phyloP scores from a whole-genome alignment of 2,113 vertebrate species.

The Martes martes region DNA sequence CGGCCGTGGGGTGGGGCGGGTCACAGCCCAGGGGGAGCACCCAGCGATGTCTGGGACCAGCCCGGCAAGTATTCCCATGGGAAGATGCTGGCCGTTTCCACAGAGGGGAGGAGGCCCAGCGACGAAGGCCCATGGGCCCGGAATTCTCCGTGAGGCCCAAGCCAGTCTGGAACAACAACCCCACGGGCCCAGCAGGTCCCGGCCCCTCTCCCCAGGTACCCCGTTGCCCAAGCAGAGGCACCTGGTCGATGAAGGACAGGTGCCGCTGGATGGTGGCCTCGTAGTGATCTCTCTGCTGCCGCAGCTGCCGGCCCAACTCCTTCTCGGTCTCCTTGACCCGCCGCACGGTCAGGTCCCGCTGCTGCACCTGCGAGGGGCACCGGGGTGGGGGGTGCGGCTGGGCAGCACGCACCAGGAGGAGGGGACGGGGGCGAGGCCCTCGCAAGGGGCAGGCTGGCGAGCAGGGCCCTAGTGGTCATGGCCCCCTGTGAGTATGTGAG shows the following conservation, averaged over 20 bases:
- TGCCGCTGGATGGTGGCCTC: slow-evolving; percentile 95
- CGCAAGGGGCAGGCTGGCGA: background rate
- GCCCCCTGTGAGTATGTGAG: background rate
- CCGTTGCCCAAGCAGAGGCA: background rate
- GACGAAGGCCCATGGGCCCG: background rate
- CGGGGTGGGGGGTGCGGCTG: accelerated
- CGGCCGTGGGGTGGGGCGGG: accelerated
- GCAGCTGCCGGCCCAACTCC: slow-evolving; percentile 88
- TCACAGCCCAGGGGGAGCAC: accelerated
- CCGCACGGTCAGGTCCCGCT: slow-evolving; percentile 88
- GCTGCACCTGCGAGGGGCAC: slow-evolving; percentile 84
- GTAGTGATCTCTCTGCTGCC: slow-evolving; percentile 92
- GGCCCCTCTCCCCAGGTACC: background rate
- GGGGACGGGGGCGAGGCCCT: accelerated
- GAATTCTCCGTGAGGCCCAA: accelerated
- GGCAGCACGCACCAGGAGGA: background rate
- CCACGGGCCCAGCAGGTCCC: background rate
- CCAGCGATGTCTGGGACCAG: accelerated
- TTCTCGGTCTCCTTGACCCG: slow-evolving; percentile 91
- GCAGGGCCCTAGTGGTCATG: accelerated
- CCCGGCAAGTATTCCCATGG: accelerated
- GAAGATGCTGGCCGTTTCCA: accelerated
- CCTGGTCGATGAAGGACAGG: slow-evolving; percentile 96
- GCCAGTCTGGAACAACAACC: background rate
- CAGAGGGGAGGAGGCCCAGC: background rate